phyloP scores from a whole-genome alignment of 1,140 invertebrate genomes.

The Sogatella furcifera region DNA sequence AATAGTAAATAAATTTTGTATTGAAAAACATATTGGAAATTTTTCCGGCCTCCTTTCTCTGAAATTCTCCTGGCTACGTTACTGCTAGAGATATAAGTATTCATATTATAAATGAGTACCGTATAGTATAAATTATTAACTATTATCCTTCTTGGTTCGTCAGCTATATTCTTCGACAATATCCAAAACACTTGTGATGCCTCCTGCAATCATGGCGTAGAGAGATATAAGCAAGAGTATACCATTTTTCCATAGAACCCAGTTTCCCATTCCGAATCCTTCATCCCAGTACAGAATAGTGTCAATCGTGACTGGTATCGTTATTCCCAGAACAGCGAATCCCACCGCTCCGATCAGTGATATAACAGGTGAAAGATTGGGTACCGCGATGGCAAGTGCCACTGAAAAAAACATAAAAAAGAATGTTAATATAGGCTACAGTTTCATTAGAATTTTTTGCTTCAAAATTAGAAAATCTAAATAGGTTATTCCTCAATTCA shows the following conservation, averaged over 20 bases:
- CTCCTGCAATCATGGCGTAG: constrained; percentile 6
- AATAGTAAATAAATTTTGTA: too few relatives aligned
- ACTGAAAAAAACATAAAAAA: constrained; percentile 45
- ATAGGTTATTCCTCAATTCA: too few relatives aligned
- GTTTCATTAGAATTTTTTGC: too few relatives aligned
- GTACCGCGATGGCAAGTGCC: constrained; percentile 61
- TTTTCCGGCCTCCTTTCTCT: too few relatives aligned
- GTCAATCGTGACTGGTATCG: constrained; percentile 87
- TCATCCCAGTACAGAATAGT: constrained; percentile 9
- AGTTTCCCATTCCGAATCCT: constrained; percentile 1
- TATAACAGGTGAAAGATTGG: constrained; percentile 82
- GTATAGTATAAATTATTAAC: too few relatives aligned
- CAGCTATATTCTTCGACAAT: constrained; percentile 8
- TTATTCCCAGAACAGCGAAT: constrained; percentile 77
- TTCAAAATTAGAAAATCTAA: too few relatives aligned
- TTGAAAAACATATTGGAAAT: too few relatives aligned
- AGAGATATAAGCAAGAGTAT: background rate
- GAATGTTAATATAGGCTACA: too few relatives aligned
- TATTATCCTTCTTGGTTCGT: background rate
- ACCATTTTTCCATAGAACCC: constrained; percentile 12
- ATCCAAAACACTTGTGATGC: background rate
- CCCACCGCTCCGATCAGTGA: constrained; percentile 82
- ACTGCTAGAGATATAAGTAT: too few relatives aligned
- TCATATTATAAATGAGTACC: too few relatives aligned
- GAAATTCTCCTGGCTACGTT: too few relatives aligned